Percentiles rank a stretch among this genome's conserved stretches.
phyloP scores from a whole-genome alignment of 2,113 vertebrate genomes.

The Rallus limicola region DNA sequence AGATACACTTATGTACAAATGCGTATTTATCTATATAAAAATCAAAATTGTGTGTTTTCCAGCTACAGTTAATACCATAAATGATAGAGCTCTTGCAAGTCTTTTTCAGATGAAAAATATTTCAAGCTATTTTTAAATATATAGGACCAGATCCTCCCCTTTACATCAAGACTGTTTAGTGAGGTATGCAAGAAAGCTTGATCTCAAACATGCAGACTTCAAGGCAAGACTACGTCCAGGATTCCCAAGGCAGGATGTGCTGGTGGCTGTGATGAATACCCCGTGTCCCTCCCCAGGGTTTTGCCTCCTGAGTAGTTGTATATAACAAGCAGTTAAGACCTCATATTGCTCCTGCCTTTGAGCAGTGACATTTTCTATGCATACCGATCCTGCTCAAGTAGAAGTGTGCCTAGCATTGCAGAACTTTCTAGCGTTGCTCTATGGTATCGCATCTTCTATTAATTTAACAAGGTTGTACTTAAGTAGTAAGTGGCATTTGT shows the following conservation, averaged over 20 bases:
- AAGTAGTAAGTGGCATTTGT: neutral
- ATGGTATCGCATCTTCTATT: neutral
- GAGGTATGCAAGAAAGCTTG: constrained; percentile 31
- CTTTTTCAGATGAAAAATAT: constrained; percentile 46
- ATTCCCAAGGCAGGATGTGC: neutral
- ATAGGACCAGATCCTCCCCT: constrained; percentile 2
- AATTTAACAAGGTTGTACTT: neutral
- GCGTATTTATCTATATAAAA: constrained; percentile 3
- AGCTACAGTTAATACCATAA: neutral
- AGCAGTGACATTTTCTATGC: neutral
- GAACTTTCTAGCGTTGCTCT: neutral
- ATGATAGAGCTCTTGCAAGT: constrained; percentile 22
- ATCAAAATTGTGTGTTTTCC: constrained; percentile 27
- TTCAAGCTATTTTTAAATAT: constrained; percentile 33
- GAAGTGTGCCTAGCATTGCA: neutral
- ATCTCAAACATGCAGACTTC: constrained; percentile 27
- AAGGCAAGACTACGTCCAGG: neutral
- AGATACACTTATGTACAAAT: constrained; percentile 52
- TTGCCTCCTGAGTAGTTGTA: neutral
- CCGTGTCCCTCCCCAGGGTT: neutral
- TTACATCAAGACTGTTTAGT: neutral
- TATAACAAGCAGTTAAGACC: neutral
- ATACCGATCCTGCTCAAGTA: neutral
- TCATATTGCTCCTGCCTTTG: neutral
- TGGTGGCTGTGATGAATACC: neutral